Percentiles rank a stretch among this genome's conserved stretches.
Evolutionary conservation across 2,113 vertebrate genomes (phyloP).

Genomic region (Paramormyrops kingsleyae): DNA sequence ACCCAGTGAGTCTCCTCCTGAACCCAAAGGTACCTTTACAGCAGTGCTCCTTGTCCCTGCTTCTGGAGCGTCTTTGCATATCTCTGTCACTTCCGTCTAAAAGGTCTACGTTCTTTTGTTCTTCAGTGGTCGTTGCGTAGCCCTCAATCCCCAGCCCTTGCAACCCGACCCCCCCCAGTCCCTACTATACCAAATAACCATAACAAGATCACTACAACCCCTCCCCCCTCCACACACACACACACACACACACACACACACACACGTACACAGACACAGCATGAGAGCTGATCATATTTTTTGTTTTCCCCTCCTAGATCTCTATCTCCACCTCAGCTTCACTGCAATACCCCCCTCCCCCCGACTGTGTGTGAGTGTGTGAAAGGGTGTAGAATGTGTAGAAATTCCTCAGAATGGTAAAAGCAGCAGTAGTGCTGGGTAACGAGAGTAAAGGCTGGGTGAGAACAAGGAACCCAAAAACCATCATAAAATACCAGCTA

Average conservation of each 20-base stretch:
- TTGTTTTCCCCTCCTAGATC: neutral
- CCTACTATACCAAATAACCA: neutral
- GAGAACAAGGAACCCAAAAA: slow-evolving; percentile 43
- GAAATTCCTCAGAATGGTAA: slow-evolving; percentile 36
- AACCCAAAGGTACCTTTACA: neutral
- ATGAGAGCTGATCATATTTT: neutral
- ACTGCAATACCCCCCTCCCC: neutral
- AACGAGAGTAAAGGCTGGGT: slow-evolving; percentile 9
- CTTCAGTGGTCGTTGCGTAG: neutral
- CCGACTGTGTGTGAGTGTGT: slow-evolving; percentile 12
- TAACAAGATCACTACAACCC: neutral
- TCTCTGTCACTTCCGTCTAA: neutral
- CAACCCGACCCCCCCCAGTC: neutral
- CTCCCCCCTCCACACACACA: neutral
- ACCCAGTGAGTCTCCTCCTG: neutral
- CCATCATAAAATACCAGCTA: slow-evolving; percentile 37
- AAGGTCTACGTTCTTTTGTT: neutral
- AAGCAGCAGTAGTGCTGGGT: slow-evolving; percentile 19
- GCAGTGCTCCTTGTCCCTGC: neutral
- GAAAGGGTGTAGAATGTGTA: slow-evolving; percentile 16
- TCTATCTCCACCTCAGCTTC: neutral
- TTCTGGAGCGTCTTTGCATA: neutral
- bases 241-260: neutral
- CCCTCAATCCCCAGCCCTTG: neutral
- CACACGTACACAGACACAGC: neutral